Evolutionary conservation across 2,888 invertebrate species (phyloP), one percentile per base, ranked within the genome.

Genomic region (Temnothorax rugatulus): DNA sequence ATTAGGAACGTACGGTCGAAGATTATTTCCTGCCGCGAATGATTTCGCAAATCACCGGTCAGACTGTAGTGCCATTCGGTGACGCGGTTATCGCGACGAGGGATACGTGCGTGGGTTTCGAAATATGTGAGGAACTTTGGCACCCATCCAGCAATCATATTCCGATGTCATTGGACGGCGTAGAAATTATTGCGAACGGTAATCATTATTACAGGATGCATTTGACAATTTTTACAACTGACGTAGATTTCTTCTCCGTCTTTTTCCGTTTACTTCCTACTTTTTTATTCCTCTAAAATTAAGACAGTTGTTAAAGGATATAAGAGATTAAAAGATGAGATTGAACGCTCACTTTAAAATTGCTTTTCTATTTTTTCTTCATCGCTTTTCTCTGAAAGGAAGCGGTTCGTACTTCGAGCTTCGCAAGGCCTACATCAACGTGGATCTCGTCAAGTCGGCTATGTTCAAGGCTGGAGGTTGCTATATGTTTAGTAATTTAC

Each of bases 101-200:
- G 88, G 99, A 99, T 93, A 99, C 99, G 0, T 98, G 99, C 92
- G 97, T 99, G 89, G 99, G 99, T 5, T 98, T 97, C 95, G 99
- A 99, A 96, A 99, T 99, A 89, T 99, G 99, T 95, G 99, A 99
- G 95, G 99, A 99, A 94, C 95, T 99, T 25, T 99, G 99, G 99
- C 98, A 97, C 94, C 98, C 99, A 0, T 96, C 88, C 94, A 99
- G 99, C 93, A 97, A 97, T 54, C 99, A 99, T 94, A 97, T 99
- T 81, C 97, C 97, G 1, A 96, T 99, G 96, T 96, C 97, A 13
- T 95, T 99, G 82, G 99, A 99, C 93, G 99, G 99, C 0, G 99
- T 99, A 0, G 99, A 99, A 95, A 98, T 99, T 61, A 97, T 99
- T 91, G 96, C 97, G 0, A 98, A 98, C 93, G 96, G 97, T 85